A percentile compares a stretch with the other conserved stretches of the same genome.
phyloP scores from a whole-genome alignment of 2,797 vertebrate species.

The Telmatherina bonti region DNA sequence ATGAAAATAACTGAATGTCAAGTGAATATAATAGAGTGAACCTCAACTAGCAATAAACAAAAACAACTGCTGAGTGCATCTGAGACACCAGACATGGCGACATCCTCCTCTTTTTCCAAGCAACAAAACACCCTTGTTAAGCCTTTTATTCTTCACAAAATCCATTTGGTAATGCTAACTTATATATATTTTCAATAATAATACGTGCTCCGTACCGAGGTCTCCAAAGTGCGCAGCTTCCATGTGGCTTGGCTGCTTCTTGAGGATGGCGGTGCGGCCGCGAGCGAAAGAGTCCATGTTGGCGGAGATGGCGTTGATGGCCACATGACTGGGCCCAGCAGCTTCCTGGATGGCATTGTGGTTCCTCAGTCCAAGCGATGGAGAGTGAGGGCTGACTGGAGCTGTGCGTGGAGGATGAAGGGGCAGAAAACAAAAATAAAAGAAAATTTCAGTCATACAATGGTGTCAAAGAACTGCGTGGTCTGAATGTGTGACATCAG shows the following conservation, averaged over 20 bases:
- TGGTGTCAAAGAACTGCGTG: neutral
- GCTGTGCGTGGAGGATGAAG: conserved; percentile 61
- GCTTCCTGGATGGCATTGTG: conserved; percentile 95
- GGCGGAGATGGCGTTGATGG: conserved; percentile 98
- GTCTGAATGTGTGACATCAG: conserved; percentile 23
- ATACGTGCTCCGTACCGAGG: conserved; percentile 84
- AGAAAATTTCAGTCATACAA: neutral
- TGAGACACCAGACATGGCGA: neutral
- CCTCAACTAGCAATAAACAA: too few relatives aligned
- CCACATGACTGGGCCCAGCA: conserved; percentile 97
- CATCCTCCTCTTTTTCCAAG: too few relatives aligned
- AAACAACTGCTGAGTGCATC: too few relatives aligned
- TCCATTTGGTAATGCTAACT: too few relatives aligned
- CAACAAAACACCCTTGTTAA: too few relatives aligned
- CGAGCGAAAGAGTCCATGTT: conserved; percentile 99
- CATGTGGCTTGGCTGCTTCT: conserved; percentile 98
- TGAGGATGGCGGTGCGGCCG: conserved; percentile 96
- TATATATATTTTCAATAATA: neutral
- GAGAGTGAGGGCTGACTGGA: conserved; percentile 86
- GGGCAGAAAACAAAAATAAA: neutral
- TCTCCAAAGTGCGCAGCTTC: conserved; percentile 98
- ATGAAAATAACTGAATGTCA: neutral
- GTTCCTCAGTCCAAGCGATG: conserved; percentile 88
- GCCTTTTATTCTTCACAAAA: too few relatives aligned
- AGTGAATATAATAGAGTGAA: neutral